Evolutionary conservation across 2,888 invertebrate genomes (phyloP).

Genomic region (Pachliopta kotzebuea): DNA sequence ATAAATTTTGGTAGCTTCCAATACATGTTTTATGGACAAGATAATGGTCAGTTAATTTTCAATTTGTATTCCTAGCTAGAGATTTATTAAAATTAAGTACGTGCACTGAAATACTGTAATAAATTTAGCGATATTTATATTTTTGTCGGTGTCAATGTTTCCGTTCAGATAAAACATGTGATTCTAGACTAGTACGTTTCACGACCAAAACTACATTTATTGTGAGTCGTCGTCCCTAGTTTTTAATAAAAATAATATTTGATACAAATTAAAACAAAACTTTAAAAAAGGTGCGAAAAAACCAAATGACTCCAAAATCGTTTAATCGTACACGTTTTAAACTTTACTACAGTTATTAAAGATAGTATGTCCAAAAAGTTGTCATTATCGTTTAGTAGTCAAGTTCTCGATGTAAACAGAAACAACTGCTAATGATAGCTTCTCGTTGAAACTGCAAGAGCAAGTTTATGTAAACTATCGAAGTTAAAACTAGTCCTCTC

Average conservation of each 20-base stretch:
- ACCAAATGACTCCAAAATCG: no score
- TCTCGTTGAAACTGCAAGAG: background rate
- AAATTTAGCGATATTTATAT: background rate
- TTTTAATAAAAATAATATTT: no score
- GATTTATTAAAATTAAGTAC: slow-evolving; percentile 1
- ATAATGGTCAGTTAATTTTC: slow-evolving; percentile 17
- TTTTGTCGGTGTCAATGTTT: no score
- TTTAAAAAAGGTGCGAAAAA: no score
- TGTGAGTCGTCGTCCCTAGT: no score
- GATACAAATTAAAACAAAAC: no score
- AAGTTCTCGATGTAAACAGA: background rate
- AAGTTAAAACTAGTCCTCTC: background rate
- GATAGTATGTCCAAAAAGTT: no score
- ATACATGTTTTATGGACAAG: slow-evolving; percentile 10
- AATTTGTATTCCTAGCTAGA: slow-evolving; percentile 10
- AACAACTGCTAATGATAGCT: slow-evolving; percentile 5
- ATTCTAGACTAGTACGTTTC: no score
- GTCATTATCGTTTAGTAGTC: background rate
- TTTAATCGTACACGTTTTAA: no score
- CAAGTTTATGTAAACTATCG: background rate
- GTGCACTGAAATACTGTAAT: slow-evolving; percentile 2
- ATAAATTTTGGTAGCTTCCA: slow-evolving; percentile 9
- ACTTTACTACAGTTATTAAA: no score
- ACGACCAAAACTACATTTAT: no score
- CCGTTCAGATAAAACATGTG: no score